These are phyloP conservation scores for Trichoplusia ni DNA, from an alignment of 1,140 invertebrate species.

Conservation along the genomic window DNA sequence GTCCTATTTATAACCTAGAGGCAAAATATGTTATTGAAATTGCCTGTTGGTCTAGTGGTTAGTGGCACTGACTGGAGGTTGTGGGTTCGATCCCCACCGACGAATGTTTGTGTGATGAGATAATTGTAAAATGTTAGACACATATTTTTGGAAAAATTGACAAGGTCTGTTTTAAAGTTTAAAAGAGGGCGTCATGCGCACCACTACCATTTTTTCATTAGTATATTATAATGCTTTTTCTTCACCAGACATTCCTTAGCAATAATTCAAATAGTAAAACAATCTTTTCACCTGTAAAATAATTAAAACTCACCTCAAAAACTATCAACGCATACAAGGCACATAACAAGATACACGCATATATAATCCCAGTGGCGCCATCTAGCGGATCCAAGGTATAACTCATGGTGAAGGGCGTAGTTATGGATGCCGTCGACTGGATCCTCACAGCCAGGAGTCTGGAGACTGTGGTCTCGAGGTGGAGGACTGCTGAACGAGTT, in stretches of 20 bases:
- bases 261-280: too few relatives aligned
- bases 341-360: slow-evolving; percentile 86
- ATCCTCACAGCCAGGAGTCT: slow-evolving; percentile 2
- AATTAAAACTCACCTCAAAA: slow-evolving; percentile 88
- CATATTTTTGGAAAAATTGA: too few relatives aligned
- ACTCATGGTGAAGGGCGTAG: slow-evolving; percentile 82
- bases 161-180: too few relatives aligned
- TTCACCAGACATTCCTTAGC: background rate
- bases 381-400: slow-evolving; percentile 85
- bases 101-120: too few relatives aligned
- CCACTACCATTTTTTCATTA: too few relatives aligned
- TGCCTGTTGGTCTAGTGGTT: background rate
- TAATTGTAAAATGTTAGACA: too few relatives aligned
- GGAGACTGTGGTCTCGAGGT: slow-evolving; percentile 19
- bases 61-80: too few relatives aligned
- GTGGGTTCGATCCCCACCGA: too few relatives aligned
- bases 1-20: slow-evolving; percentile 89
- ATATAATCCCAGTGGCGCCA: slow-evolving; percentile 84
- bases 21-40: background rate
- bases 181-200: too few relatives aligned
- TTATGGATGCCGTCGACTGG: slow-evolving; percentile 42
- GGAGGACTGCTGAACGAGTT: slow-evolving; percentile 37
- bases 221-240: too few relatives aligned
- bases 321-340: slow-evolving; percentile 91
- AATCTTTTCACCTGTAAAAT: too few relatives aligned